Base-by-base conservation (phyloP, 2,797 vertebrate genomes). In the Bufotes viridis region DNA sequence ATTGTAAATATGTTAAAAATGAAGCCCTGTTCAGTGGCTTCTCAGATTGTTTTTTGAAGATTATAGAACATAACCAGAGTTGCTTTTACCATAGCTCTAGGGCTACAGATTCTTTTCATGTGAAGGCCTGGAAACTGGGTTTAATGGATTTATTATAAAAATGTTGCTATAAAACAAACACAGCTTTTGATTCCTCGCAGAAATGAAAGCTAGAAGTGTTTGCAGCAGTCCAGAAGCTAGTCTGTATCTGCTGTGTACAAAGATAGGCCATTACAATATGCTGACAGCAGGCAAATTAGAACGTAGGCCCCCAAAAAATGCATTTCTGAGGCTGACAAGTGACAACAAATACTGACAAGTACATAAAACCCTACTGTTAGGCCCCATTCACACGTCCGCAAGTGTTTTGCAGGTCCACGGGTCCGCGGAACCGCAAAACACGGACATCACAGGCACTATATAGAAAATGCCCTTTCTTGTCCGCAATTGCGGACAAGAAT, bases 11-110 rank as follows among this genome's bases (percentile, higher is more conserved):
- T 12, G 29, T 34, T 34, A 34, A 34, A 34, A 34, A 34, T 34
- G 3, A 69, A 26, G 10, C 14, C 14, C 8, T 8, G 5, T 22
- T 24, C 34, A 49, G 9, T 42, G 9, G 7, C 34, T 42, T 74
- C 7, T 34, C 7, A 5, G 14, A 42, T 74, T 20, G 34, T 20
- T 49, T 74, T 49, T 74, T 42, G 17, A 49, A 22, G 70, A 74
- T 49, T 74, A 49, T 74, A 74, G 17, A 49, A 74, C 70, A 72
- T 42, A 74, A 74, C 70, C 18, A 74, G 15, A 74, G 70, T 49
- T 74, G 34, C 69, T 42, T 74, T 74, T 74, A 49, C 29, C 49
- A 18, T 49, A 10, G 70, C 17, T 72, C 18, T 74, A 42, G 69
- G 69, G 69, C 69, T 7, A 29, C 8, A 42, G 15, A 72, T 72